Evolutionary conservation across 1,140 invertebrate genomes (phyloP).

Genomic region (Aphelinus atriplicis): DNA sequence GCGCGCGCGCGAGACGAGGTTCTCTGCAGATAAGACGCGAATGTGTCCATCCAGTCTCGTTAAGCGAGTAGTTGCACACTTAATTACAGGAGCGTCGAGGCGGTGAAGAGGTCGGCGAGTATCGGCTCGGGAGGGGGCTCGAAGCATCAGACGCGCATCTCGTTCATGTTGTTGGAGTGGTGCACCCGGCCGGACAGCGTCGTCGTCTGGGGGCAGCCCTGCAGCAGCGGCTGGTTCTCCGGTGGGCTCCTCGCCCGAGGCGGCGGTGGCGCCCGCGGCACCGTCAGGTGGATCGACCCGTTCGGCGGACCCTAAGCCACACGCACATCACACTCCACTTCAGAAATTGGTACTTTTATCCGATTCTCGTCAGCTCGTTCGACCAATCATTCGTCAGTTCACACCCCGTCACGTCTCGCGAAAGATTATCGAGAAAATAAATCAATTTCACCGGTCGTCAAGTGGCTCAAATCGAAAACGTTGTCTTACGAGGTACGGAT

Average conservation of each 20-base stretch:
- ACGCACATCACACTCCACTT: background rate
- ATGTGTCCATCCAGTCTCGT: background rate
- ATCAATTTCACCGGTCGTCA: too few relatives aligned
- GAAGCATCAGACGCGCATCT: constrained; percentile 86
- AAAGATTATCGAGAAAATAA: too few relatives aligned
- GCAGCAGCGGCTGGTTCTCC: constrained; percentile 68
- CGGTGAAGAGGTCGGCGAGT: constrained; percentile 61
- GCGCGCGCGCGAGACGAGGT: too few relatives aligned
- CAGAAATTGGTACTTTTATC: too few relatives aligned
- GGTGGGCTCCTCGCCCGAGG: constrained; percentile 69
- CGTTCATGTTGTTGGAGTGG: constrained; percentile 74
- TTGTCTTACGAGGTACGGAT: too few relatives aligned
- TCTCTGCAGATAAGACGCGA: background rate
- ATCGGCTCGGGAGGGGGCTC: constrained; percentile 63
- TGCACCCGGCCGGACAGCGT: constrained; percentile 65
- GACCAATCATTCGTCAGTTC: too few relatives aligned
- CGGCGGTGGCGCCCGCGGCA: constrained; percentile 70
- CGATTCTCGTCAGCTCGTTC: too few relatives aligned
- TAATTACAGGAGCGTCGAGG: constrained; percentile 60
- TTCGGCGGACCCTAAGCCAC: constrained; percentile 66
- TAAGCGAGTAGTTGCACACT: constrained; percentile 5
- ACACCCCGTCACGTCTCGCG: too few relatives aligned
- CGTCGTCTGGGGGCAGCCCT: constrained; percentile 48
- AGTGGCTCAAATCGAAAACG: too few relatives aligned
- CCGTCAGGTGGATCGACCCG: constrained; percentile 68